Percentiles rank a stretch among this genome's conserved stretches.
phyloP scores from a whole-genome alignment of 2,797 vertebrate species.

The Hypotaenidia philippensis region DNA sequence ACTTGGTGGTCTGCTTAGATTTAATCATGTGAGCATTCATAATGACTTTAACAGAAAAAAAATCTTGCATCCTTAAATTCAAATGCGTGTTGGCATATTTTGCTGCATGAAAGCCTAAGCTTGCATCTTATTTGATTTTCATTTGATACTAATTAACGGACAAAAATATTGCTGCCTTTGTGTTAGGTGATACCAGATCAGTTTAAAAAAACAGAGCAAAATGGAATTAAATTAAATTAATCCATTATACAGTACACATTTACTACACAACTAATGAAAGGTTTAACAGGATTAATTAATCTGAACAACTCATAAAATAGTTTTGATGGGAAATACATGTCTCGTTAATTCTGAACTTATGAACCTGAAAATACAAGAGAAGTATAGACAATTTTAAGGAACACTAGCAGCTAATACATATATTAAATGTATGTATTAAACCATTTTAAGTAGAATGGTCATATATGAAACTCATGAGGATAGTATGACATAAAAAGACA shows the following conservation, averaged over 20 bases:
- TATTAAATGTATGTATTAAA: background rate
- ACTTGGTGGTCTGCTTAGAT: background rate
- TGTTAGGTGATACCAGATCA: background rate
- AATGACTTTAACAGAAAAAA: background rate
- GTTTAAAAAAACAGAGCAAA: background rate
- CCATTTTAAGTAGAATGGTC: background rate
- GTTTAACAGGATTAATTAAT: conserved; percentile 3
- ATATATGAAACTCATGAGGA: background rate
- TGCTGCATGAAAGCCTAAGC: background rate
- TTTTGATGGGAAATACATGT: background rate
- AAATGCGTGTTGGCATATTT: background rate
- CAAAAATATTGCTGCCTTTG: background rate
- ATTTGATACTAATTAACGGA: background rate
- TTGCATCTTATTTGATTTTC: background rate
- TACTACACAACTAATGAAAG: background rate
- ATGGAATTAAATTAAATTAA: background rate
- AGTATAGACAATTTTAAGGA: background rate
- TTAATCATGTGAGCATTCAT: background rate
- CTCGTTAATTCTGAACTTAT: background rate
- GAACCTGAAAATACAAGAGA: background rate
- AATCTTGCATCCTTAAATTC: background rate
- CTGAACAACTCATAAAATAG: background rate
- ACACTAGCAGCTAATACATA: background rate
- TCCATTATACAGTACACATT: background rate
- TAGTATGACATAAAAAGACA: background rate